Percentiles rank a stretch among this genome's conserved stretches.
phyloP scores from a whole-genome alignment of 2,888 invertebrate species.

The Yponomeuta malinellus region DNA sequence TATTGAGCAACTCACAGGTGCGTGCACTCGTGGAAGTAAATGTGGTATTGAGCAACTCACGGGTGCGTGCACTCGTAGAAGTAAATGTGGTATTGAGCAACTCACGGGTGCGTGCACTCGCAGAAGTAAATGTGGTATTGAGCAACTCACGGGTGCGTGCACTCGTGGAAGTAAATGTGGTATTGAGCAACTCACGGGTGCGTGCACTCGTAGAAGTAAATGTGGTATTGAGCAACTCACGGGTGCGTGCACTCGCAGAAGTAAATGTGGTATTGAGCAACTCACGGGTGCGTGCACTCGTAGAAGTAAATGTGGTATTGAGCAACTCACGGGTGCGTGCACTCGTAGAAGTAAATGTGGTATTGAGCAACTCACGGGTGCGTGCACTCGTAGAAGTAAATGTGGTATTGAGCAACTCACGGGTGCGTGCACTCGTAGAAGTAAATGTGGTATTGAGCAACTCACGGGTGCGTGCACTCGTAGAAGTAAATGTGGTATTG shows the following conservation, averaged over 20 bases:
- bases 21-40: not conserved
- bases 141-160: not conserved
- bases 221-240: no score
- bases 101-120: not conserved
- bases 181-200: not conserved
- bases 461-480: no score
- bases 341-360: no score
- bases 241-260: no score
- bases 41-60: not conserved
- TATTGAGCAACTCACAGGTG: constrained; percentile 38
- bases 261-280: no score
- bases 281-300: no score
- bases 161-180: not conserved
- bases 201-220: no score
- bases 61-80: not conserved
- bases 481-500: no score
- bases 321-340: no score
- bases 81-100: not conserved
- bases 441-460: not conserved
- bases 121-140: not conserved
- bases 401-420: not conserved
- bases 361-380: no score
- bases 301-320: no score
- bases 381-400: not conserved
- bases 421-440: not conserved